phyloP scores from a whole-genome alignment of 2,888 invertebrate species.

The Drosophila ezoana region DNA sequence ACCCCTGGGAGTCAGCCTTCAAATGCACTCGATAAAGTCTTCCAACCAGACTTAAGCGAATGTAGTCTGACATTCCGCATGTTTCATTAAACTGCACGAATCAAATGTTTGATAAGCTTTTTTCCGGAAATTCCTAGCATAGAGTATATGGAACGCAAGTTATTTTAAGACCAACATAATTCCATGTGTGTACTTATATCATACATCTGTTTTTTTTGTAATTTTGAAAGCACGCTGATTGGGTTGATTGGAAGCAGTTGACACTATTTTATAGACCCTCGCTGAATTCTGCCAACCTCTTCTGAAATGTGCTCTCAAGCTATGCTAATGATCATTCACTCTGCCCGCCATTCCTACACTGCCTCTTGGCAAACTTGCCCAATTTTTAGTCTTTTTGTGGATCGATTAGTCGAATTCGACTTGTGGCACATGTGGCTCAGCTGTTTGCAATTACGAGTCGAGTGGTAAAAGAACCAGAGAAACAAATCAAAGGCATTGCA shows the following conservation, averaged over 20 bases:
- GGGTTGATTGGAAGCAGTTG: conserved; percentile 6
- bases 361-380: conserved; percentile 12
- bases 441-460: conserved; percentile 71
- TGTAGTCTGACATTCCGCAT: conserved; percentile 2
- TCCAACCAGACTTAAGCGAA: conserved; percentile 1
- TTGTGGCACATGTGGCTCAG: conserved; percentile 72
- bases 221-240: not conserved
- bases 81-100: not conserved
- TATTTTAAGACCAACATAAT: not conserved
- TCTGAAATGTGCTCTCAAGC: conserved; percentile 7
- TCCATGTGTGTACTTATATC: not conserved
- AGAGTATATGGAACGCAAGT: not conserved
- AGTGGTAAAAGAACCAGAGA: conserved; percentile 41
- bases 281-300: not conserved
- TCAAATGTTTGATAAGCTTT: not conserved
- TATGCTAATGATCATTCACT: conserved; percentile 46
- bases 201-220: not conserved
- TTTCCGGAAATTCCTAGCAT: too few species aligned
- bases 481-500: conserved; percentile 68
- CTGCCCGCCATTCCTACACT: not conserved
- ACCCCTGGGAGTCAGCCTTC: conserved; percentile 60
- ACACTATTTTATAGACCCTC: conserved; percentile 10
- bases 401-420: conserved; percentile 40
- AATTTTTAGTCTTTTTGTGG: conserved; percentile 11
- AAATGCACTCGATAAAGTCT: conserved; percentile 24